Percentiles rank a stretch among this genome's conserved stretches.
Conservation (phyloP, 2,797 vertebrate species). For the Semaprochilodus insignis region DNA sequence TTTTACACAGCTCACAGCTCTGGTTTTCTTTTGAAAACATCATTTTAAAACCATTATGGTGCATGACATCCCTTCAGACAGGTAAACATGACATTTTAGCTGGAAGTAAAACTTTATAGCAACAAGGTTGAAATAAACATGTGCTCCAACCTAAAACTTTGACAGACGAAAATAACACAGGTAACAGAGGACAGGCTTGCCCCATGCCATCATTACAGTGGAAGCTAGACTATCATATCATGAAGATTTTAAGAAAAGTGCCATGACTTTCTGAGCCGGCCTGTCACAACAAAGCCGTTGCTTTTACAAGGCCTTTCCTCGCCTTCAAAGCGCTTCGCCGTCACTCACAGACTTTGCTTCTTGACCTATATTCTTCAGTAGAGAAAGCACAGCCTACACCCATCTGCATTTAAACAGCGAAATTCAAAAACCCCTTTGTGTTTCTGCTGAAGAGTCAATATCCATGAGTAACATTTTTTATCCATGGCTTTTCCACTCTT, state of each 20-base stretch:
- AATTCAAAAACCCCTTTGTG: background rate
- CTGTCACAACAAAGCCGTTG: constrained; percentile 7
- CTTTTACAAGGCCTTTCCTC: constrained; percentile 1
- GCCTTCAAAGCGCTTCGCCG: background rate
- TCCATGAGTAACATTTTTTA: background rate
- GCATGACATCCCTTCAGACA: background rate
- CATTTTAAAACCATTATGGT: background rate
- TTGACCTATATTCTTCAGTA: background rate
- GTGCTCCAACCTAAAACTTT: background rate
- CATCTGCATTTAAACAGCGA: background rate
- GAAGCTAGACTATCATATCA: background rate
- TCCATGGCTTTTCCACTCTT: background rate
- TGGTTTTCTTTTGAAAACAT: background rate
- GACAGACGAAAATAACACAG: background rate
- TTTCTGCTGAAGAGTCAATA: background rate
- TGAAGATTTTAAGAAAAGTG: background rate
- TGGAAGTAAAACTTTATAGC: background rate
- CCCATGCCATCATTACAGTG: background rate
- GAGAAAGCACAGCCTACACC: background rate
- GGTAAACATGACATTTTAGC: background rate
- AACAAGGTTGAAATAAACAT: background rate
- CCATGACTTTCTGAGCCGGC: background rate
- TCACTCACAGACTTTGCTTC: background rate
- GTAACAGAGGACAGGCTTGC: background rate
- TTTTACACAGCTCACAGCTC: background rate